phyloP scores from a whole-genome alignment of 2,888 invertebrate species.

The Serrognathus titanus region DNA sequence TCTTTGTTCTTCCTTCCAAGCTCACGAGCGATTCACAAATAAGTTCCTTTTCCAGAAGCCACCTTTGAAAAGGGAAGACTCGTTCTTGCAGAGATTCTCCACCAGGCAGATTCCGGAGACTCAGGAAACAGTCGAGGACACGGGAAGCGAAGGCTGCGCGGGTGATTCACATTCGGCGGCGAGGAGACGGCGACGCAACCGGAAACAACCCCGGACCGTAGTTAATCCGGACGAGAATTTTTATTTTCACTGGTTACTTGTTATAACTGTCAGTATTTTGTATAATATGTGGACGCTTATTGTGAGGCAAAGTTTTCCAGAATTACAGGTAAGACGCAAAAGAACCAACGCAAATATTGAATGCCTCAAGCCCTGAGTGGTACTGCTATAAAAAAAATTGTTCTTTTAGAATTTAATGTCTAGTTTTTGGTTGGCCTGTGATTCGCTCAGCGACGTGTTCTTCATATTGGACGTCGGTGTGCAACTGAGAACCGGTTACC shows the following conservation, averaged over 20 bases:
- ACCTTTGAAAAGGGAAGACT: conserved; percentile 86
- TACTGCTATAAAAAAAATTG: not conserved
- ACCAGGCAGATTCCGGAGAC: conserved; percentile 87
- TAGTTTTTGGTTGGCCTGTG: conserved; percentile 76
- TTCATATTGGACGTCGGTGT: conserved; percentile 86
- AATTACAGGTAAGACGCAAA: conserved; percentile 65
- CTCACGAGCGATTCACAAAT: no score
- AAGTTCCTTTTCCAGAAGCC: conserved; percentile 58
- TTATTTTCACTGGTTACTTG: conserved; percentile 93
- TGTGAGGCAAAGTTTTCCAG: conserved; percentile 91
- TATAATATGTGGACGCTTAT: conserved; percentile 96
- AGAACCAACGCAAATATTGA: no score
- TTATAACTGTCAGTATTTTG: conserved; percentile 83
- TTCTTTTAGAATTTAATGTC: conserved; percentile 56
- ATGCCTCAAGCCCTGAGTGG: not conserved
- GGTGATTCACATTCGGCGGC: conserved; percentile 43
- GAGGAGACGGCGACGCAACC: conserved; percentile 63
- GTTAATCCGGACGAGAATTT: conserved; percentile 95
- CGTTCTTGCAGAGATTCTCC: conserved; percentile 90
- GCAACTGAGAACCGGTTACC: conserved; percentile 90
- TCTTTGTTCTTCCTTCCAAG: no score
- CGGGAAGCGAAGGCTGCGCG: conserved; percentile 52
- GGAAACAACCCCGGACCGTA: conserved; percentile 74
- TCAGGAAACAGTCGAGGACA: conserved; percentile 75
- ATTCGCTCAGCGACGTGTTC: conserved; percentile 81